Base-by-base conservation (phyloP, 1,140 invertebrate species). In the Dreissena rostriformis region DNA sequence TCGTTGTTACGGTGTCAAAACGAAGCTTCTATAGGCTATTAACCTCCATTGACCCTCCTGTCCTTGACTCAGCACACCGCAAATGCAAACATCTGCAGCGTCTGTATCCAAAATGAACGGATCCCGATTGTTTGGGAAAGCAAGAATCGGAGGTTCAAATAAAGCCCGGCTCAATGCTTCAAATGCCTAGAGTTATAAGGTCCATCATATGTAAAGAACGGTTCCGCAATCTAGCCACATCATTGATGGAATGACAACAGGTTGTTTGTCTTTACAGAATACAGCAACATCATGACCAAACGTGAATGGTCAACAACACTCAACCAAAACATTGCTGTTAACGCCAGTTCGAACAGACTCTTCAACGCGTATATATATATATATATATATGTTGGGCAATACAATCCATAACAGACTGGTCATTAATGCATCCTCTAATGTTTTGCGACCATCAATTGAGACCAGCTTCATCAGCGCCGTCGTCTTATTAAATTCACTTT, bases 131-230 rank as follows among this genome's bases (percentile, higher is more conserved):
- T n/a, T n/a, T n/a, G n/a, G n/a, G n/a, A n/a, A n/a, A n/a, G n/a
- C n/a, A n/a, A n/a, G n/a, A n/a, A n/a, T n/a, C n/a, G n/a, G n/a
- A n/a, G n/a, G n/a, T n/a, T n/a, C n/a, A n/a, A n/a, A n/a, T n/a
- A n/a, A n/a, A n/a, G n/a, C n/a, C n/a, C n/a, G n/a, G n/a, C n/a
- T n/a, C n/a, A n/a, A n/a, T n/a, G n/a, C n/a, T n/a, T n/a, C n/a
- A n/a, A n/a, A n/a, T 82, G 83, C 49, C 75, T n/a, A 15, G 85
- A 76, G 82, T 88, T 86, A 52, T 89, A 89, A 22, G 86, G 85
- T 11, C 85, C 78, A 28, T 65, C 88, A 83, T 85, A 89, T 28
- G 79, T 88, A 74, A 89, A 88, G 81, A 90, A 88, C 10, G 87
- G 12, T 29, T 78, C 80, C 19, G 76, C 0, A 87, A 90, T 90